Evolutionary conservation across 2,113 vertebrate species (phyloP).

Genomic region (Cochlearius cochlearius): DNA sequence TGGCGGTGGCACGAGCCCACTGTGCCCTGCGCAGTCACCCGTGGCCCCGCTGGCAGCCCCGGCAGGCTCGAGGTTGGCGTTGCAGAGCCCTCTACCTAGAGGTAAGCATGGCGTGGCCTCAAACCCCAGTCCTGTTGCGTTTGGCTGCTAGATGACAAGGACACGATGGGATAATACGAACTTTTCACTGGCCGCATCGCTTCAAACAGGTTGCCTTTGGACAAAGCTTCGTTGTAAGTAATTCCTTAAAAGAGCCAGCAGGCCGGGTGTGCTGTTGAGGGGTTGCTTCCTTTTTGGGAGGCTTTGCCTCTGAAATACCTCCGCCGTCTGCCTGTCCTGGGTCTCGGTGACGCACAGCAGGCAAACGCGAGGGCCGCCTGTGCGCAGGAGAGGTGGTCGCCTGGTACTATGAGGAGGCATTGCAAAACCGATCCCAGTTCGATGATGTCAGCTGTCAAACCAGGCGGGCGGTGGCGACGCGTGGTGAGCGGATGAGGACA

Average conservation of each 20-base stretch:
- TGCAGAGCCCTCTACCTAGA: neutral
- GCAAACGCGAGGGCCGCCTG: fast-evolving
- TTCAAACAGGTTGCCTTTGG: neutral
- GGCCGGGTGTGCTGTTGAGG: neutral
- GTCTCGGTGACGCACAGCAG: no score
- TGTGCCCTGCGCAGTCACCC: fast-evolving
- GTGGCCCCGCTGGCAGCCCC: neutral
- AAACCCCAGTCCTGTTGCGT: fast-evolving
- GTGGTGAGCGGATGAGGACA: neutral
- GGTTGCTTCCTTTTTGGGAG: neutral
- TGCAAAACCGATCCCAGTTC: neutral
- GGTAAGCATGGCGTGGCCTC: neutral
- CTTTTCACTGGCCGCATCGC: neutral
- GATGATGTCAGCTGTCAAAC: neutral
- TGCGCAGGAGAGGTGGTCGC: neutral
- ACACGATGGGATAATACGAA: fast-evolving
- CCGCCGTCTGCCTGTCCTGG: fast-evolving
- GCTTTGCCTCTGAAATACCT: neutral
- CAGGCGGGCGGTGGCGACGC: no score
- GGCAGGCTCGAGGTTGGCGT: neutral
- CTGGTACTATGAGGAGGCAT: fast-evolving
- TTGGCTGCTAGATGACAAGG: neutral
- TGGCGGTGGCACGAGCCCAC: fast-evolving
- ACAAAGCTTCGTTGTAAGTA: neutral
- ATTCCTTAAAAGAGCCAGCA: neutral